These are phyloP conservation scores for Sarcophilus harrisii DNA, from an alignment of 2,797 vertebrate species.

Conservation along the genomic window DNA sequence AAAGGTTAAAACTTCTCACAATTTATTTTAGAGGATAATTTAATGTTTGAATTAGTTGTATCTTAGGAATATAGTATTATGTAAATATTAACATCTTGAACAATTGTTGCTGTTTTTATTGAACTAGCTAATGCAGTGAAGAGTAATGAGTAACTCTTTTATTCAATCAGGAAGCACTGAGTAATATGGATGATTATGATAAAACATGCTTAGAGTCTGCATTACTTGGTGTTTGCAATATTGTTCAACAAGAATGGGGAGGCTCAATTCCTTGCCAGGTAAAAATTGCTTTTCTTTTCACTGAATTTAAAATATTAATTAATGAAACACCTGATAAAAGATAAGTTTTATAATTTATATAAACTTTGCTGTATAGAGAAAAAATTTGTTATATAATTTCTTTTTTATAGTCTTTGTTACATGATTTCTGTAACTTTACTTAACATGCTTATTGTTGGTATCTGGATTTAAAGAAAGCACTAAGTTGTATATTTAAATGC, in stretches of 20 bases:
- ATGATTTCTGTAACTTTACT: background rate
- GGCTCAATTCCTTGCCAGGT: conserved; percentile 97
- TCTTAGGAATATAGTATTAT: conserved; percentile 22
- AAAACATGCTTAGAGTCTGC: conserved; percentile 97
- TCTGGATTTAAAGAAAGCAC: background rate
- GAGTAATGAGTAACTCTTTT: conserved; percentile 36
- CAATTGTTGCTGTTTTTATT: conserved; percentile 51
- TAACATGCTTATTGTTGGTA: background rate
- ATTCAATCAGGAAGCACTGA: conserved; percentile 92
- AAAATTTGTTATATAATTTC: background rate
- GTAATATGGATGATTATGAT: conserved; percentile 97
- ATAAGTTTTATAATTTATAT: conserved; percentile 38
- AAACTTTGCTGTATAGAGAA: background rate
- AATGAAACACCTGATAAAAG: conserved; percentile 26
- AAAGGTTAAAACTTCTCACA: background rate
- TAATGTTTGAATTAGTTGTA: background rate
- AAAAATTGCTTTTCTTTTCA: conserved; percentile 56
- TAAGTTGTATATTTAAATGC: conserved; percentile 31
- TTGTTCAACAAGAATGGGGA: conserved; percentile 98
- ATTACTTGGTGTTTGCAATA: conserved; percentile 93
- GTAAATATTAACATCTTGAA: conserved; percentile 34
- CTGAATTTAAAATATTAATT: conserved; percentile 12
- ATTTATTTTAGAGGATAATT: background rate
- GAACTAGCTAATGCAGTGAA: conserved; percentile 46
- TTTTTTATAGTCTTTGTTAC: background rate